Conservation (phyloP, 2,797 vertebrate genomes). For the Acanthopagrus latus region DNA sequence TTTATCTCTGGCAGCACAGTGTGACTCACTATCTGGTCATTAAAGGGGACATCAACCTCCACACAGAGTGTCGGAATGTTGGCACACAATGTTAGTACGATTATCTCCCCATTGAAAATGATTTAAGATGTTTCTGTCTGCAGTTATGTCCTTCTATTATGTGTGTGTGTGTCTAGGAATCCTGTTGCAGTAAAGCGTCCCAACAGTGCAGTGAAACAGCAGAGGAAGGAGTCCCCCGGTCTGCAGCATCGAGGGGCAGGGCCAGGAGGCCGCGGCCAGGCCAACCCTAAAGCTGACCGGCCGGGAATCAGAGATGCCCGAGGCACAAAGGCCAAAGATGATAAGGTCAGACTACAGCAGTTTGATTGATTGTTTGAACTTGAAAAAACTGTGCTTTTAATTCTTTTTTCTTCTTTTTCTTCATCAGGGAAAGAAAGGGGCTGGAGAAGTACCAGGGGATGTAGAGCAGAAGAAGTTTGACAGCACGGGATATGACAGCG, state of each 20-base stretch:
- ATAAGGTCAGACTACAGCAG: slow-evolving; percentile 86
- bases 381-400: not conserved
- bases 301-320: slow-evolving; percentile 82
- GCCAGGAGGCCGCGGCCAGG: slow-evolving; percentile 85
- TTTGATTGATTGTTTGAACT: not conserved
- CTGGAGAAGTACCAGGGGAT: slow-evolving; percentile 86
- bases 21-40: slow-evolving; percentile 7
- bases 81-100: not conserved
- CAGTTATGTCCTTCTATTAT: slow-evolving; percentile 2
- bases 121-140: slow-evolving; percentile 11
- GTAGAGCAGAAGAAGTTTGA: slow-evolving; percentile 94
- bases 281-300: slow-evolving; percentile 87
- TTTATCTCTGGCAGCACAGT: slow-evolving; percentile 22
- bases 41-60: slow-evolving; percentile 14
- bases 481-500: slow-evolving; percentile 91
- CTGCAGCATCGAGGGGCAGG: slow-evolving; percentile 89
- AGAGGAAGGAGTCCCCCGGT: slow-evolving; percentile 91
- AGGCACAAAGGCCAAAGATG: slow-evolving; percentile 89
- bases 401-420: not conserved
- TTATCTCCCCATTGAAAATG: slow-evolving; percentile 7
- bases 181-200: slow-evolving; percentile 91
- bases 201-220: slow-evolving; percentile 89
- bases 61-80: slow-evolving; percentile 9
- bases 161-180: slow-evolving; percentile 82
- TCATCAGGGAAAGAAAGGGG: slow-evolving; percentile 89